Base-by-base conservation (phyloP, 2,888 invertebrate species). In the Apantesis nais region DNA sequence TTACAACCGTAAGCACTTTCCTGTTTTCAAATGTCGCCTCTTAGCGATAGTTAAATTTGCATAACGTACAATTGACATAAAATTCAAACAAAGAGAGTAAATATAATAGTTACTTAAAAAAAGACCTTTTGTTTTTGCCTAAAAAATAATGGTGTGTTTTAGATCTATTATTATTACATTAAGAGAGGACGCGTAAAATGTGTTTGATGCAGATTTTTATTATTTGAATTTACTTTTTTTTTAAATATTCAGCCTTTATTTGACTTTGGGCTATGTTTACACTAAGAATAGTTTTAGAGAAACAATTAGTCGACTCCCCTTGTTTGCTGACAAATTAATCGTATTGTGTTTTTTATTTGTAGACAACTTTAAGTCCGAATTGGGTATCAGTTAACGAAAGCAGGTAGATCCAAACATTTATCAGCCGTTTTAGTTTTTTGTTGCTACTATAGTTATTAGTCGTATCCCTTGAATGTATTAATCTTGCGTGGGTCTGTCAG, bases 381-480 rank as follows among this genome's bases (percentile, higher is more conserved):
- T 85, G 86, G 85, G 83, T 84, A 86, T 85, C 82, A 83, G 82
- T 78, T 82, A 82, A 82, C 79, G 79, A 85, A 79, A 82, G 80
- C 94, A 94, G 94, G 94, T 93, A 94, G 89, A 89, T 82, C 85
- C 86, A 83, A 89, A 86, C 91, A 86, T 94, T 93, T 93, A 94
- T 93, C 92, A 89, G 88, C 86, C 89, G 88, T 92, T 94, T 92
- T 89, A 86, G 88, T 93, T 95, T 94, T 94, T 94, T 94, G 92
- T 93, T 88, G 87, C 84, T 82, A 66, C 89, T 88, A 91, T 93
- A 92, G 91, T 93, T 93, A 90, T 93, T 90, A 91, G 92, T 92
- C 80, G 89, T 88, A 92, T 90, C 92, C 92, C 89, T 91, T 86
- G 89, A 90, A 95, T 93, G 91, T 93, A 93, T 95, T 95, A 95